These are phyloP conservation scores for Andrena trimmerana DNA, from an alignment of 2,888 invertebrate genomes.

Conservation along the genomic window DNA sequence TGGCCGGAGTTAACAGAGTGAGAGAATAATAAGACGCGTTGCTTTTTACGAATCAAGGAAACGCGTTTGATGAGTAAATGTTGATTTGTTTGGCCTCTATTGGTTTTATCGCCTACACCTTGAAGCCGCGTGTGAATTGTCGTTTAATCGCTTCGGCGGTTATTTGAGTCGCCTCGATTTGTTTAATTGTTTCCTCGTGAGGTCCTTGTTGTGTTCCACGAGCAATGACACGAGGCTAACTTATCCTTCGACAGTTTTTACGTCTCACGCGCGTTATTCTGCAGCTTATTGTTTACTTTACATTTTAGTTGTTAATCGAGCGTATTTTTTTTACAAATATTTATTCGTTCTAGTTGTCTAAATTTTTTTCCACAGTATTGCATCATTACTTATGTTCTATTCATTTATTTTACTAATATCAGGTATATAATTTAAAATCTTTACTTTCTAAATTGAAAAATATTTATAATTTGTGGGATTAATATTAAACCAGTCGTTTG, in stretches of 20 bases:
- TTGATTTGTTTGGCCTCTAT: slow-evolving; percentile 62
- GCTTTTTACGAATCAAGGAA: slow-evolving; percentile 31
- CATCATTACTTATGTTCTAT: no score
- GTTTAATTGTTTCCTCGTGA: slow-evolving; percentile 72
- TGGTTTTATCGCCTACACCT: slow-evolving; percentile 76
- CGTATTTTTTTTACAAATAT: no score
- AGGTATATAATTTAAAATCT: no score
- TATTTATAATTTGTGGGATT: no score
- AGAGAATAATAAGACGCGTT: neutral
- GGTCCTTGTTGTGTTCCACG: slow-evolving; percentile 39
- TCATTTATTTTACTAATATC: no score
- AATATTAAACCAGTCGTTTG: no score
- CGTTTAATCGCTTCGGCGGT: slow-evolving; percentile 71
- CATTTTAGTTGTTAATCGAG: no score
- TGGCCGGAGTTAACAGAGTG: neutral
- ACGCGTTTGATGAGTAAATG: slow-evolving; percentile 26
- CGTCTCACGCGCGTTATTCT: neutral
- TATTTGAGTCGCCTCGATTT: slow-evolving; percentile 69
- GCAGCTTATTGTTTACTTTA: neutral
- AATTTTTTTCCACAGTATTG: no score
- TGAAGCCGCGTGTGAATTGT: slow-evolving; percentile 71
- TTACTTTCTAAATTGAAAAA: no score
- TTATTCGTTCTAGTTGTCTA: no score
- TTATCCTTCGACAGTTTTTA: slow-evolving; percentile 26
- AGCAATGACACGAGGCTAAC: slow-evolving; percentile 27